Evolutionary conservation across 1,140 invertebrate species (phyloP), one percentile per base, ranked within the genome.

Genomic region (Drosophila aff.): DNA sequence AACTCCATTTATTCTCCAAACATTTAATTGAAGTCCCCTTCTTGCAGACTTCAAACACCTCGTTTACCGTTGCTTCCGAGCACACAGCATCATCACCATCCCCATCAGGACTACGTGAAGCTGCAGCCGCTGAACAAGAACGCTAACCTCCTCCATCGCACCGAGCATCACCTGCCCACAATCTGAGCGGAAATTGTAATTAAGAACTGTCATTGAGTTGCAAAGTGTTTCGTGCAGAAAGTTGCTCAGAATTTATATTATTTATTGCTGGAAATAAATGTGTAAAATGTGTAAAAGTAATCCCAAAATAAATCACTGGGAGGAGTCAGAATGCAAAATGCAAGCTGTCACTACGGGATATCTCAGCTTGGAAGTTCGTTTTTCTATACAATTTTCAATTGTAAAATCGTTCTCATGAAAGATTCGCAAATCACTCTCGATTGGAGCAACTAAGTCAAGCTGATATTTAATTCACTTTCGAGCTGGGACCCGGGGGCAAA

Each of bases 151-250:
- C 67, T 91, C 18, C 90, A 92, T 76, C 86, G 92, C 71, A 92
- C 90, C 46, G 92, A 92, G 72, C 92, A 92, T 75, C 92, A 92
- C 71, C 81, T 92, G 81, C 92, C 92, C 63, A 92, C 92, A 44
- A 92, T 92, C 55, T 92, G 66, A 81, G 58, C 9, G 41, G 52
- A 46, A 33, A 36, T 43, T 71, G 53, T 49, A 53, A 38, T 44
- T 57, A 77, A 43, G 50, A 60, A 63, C 43, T 49, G 76, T 55
- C 40, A 28, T 46, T 59, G 50, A 38, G n/a, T 60, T 65, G 62
- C 26, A 47, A 55, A 18, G 33, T 67, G 67, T 52, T 46, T 57
- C 73, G 16, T 63, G 62, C 62, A 62, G 23, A 59, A 23, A n/a
- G 10, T 63, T 52, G 33, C 58, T 44, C 73, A 62, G 41, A 49